Conservation (phyloP, 2,113 vertebrate genomes). For the Cnemophilus loriae region DNA sequence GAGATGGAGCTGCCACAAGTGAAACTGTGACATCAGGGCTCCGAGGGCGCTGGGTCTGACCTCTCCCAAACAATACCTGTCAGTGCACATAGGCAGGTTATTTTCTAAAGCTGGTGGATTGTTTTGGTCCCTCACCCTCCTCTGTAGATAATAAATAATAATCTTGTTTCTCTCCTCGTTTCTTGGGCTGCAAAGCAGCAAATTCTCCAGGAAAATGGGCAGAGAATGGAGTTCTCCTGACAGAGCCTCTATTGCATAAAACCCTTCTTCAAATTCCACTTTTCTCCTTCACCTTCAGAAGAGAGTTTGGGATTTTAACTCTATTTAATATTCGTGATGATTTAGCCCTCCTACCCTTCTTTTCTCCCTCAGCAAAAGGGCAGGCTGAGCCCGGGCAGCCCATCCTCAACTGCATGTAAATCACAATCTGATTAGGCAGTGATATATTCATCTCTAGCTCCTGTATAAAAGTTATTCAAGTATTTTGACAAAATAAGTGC, state of each 20-base stretch:
- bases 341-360: not conserved
- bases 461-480: slow-evolving; percentile 77
- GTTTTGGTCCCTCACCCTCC: not conserved
- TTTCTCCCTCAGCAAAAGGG: not conserved
- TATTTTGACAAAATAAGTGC: slow-evolving; percentile 81
- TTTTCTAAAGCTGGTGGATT: not conserved
- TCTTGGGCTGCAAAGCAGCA: not conserved
- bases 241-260: not conserved
- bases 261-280: not conserved
- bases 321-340: not conserved
- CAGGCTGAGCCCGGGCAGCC: slow-evolving; percentile 16
- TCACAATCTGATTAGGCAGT: slow-evolving; percentile 77
- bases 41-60: not conserved
- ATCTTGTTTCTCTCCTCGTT: not conserved
- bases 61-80: not conserved
- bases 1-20: not conserved
- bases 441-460: slow-evolving; percentile 76
- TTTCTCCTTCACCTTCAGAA: not conserved
- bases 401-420: slow-evolving; percentile 73
- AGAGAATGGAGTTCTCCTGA: not conserved
- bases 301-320: not conserved
- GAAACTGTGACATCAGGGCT: not conserved
- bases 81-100: not conserved
- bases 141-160: not conserved
- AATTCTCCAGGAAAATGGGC: not conserved